These are phyloP conservation scores for Ctena decussata DNA, from an alignment of 2,888 invertebrate species.

Conservation along the genomic window DNA sequence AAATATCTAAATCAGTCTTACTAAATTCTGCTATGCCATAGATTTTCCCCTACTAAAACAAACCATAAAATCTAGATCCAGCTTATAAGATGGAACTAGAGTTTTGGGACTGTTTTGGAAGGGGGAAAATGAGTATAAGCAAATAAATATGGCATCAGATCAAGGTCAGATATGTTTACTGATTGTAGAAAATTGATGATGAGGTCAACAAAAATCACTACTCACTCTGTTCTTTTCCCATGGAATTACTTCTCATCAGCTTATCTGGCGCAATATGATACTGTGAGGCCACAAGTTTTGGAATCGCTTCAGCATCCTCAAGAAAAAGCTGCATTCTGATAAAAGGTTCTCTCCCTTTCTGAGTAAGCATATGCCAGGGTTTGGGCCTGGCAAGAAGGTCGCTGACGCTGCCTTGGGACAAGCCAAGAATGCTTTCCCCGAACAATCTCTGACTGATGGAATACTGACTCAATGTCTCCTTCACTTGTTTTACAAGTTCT, in stretches of 20 bases:
- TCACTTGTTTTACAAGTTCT: slow-evolving; percentile 96
- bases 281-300: slow-evolving; percentile 97
- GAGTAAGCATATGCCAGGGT: slow-evolving; percentile 99
- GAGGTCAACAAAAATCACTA: not conserved
- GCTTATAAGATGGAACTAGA: too few species aligned
- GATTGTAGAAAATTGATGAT: too few species aligned
- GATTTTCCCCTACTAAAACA: too few species aligned
- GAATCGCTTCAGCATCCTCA: slow-evolving; percentile 97
- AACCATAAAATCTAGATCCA: too few species aligned
- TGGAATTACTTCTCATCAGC: slow-evolving; percentile 92
- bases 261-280: slow-evolving; percentile 99
- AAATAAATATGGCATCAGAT: too few species aligned
- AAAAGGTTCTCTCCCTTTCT: slow-evolving; percentile 95
- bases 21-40: too few species aligned
- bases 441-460: slow-evolving; percentile 97
- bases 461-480: slow-evolving; percentile 87
- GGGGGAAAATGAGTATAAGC: too few species aligned
- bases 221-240: slow-evolving; percentile 51
- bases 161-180: too few species aligned
- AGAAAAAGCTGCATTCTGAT: slow-evolving; percentile 94
- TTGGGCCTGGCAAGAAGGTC: slow-evolving; percentile 99
- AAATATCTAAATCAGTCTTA: too few species aligned
- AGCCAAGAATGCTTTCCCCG: slow-evolving; percentile 96
- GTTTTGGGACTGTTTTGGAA: too few species aligned
- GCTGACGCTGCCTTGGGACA: slow-evolving; percentile 94